phyloP scores from a whole-genome alignment of 1,140 invertebrate species.

The Sipha flava region DNA sequence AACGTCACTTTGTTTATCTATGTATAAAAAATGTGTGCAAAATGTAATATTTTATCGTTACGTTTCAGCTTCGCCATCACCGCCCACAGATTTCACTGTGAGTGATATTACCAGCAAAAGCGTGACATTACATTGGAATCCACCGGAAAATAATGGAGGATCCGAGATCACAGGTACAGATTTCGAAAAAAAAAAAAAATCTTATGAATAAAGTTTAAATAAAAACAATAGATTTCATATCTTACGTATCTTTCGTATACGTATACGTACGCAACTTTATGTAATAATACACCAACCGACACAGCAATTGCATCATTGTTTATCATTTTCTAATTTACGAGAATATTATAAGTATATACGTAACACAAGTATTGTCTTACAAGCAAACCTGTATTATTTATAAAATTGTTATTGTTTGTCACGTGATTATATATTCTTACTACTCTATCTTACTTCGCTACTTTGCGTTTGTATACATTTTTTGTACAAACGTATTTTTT shows the following conservation, averaged over 20 bases:
- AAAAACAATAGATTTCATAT: background rate
- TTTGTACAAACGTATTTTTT: no score
- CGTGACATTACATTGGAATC: slow-evolving; percentile 76
- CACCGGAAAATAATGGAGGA: slow-evolving; percentile 74
- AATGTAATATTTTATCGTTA: no score
- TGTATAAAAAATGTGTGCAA: no score
- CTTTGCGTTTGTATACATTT: no score
- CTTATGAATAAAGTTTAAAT: background rate
- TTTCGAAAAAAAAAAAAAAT: background rate
- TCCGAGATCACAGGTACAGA: slow-evolving; percentile 67
- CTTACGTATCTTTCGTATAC: no score
- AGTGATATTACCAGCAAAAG: slow-evolving; percentile 74
- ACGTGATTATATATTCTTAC: no score
- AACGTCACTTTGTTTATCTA: no score
- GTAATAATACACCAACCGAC: background rate
- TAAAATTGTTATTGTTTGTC: background rate
- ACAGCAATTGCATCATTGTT: background rate
- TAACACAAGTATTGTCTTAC: background rate
- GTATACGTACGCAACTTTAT: background rate
- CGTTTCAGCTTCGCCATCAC: slow-evolving; percentile 66
- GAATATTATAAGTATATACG: background rate
- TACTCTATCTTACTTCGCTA: no score
- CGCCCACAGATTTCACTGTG: slow-evolving; percentile 65
- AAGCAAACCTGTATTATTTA: background rate
- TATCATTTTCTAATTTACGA: background rate